phyloP scores from a whole-genome alignment of 2,113 vertebrate species.

The Labeo catla region DNA sequence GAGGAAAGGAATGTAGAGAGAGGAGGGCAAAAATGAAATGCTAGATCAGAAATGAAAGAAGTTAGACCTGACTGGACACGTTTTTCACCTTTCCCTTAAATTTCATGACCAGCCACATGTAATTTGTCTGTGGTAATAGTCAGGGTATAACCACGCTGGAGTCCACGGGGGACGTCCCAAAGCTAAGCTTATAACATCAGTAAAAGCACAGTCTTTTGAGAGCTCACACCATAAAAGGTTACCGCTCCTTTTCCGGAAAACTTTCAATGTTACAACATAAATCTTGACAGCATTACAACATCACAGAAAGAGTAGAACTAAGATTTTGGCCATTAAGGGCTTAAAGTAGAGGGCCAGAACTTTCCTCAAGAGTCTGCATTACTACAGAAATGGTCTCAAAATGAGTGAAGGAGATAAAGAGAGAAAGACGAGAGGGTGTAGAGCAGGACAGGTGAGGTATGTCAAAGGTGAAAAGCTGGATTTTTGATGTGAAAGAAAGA shows the following conservation, averaged over 20 bases:
- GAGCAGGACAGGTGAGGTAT: slow-evolving; percentile 29
- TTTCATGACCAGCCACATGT: slow-evolving; percentile 15
- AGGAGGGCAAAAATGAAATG: background rate
- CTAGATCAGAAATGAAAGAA: slow-evolving; percentile 13
- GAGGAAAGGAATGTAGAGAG: background rate
- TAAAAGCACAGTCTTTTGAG: slow-evolving; percentile 25
- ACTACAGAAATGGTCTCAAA: slow-evolving; percentile 1
- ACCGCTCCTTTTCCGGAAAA: slow-evolving; percentile 41
- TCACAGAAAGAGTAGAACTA: slow-evolving; percentile 1
- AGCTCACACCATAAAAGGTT: slow-evolving; percentile 23
- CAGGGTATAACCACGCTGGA: background rate
- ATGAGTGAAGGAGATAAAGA: slow-evolving; percentile 1
- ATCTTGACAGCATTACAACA: slow-evolving; percentile 28
- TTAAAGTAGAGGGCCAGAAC: slow-evolving; percentile 5
- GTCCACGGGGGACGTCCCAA: background rate
- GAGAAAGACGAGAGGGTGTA: background rate
- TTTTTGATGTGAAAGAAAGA: slow-evolving; percentile 50
- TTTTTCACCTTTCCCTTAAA: slow-evolving; percentile 39
- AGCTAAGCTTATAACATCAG: slow-evolving; percentile 32
- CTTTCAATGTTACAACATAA: slow-evolving; percentile 40
- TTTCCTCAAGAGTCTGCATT: slow-evolving; percentile 17
- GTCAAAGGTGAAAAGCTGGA: slow-evolving; percentile 42
- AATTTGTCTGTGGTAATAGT: slow-evolving; percentile 18
- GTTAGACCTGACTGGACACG: slow-evolving; percentile 23
- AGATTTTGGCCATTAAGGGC: slow-evolving; percentile 42